These are phyloP conservation scores for Zoanthus sociatus DNA, from an alignment of 92 coral and sea anemone species.

Conservation along the genomic window DNA sequence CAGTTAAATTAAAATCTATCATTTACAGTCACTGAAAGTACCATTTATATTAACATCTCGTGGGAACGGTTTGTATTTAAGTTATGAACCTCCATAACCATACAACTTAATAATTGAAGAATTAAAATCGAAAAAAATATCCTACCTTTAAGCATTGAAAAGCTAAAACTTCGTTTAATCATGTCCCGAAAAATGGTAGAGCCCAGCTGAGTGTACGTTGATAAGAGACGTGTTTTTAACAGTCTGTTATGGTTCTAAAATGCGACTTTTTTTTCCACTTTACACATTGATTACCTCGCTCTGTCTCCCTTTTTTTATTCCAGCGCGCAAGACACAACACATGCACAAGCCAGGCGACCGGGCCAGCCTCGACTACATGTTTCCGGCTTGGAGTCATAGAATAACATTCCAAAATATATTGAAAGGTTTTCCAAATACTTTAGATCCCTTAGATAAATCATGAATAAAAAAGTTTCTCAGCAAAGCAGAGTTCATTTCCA, in stretches of 20 bases:
- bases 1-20: slow-evolving; percentile 15
- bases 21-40: slow-evolving; percentile 21
- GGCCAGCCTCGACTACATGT: slow-evolving; percentile 68
- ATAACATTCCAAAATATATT: neutral
- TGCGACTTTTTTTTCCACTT: slow-evolving; percentile 22
- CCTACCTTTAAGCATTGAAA: slow-evolving; percentile 84
- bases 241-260: slow-evolving; percentile 35
- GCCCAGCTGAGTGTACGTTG: slow-evolving; percentile 8
- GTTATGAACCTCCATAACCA: slow-evolving; percentile 93
- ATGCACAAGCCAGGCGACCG: slow-evolving; percentile 87
- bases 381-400: slow-evolving; percentile 18
- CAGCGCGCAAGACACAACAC: slow-evolving; percentile 99
- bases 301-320: slow-evolving; percentile 45
- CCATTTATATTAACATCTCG: slow-evolving; percentile 63
- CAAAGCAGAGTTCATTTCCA: no score
- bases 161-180: slow-evolving; percentile 60
- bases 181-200: slow-evolving; percentile 20
- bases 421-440: no score
- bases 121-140: slow-evolving; percentile 82
- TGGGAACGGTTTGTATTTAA: slow-evolving; percentile 80
- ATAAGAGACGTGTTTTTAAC: slow-evolving; percentile 3
- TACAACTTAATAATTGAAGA: slow-evolving; percentile 96
- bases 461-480: no score
- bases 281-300: slow-evolving; percentile 28
- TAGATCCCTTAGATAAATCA: no score